Conservation (phyloP, 2,113 vertebrate genomes). For the Brachirus orientalis region DNA sequence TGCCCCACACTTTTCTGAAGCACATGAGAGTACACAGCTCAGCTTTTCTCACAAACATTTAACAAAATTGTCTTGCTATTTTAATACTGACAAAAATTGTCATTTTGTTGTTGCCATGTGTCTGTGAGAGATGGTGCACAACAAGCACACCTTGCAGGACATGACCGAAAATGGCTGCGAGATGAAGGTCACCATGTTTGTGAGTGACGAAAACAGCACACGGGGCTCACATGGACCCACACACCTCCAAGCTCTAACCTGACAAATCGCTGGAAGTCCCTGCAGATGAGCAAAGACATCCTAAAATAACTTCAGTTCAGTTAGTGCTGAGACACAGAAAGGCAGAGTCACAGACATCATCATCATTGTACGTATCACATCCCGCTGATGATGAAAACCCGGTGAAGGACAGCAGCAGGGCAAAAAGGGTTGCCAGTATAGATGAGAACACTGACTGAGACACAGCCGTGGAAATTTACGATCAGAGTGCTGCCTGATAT, state of each 20-base stretch:
- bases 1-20: too few species aligned
- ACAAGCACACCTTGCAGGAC: conserved; percentile 22
- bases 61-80: too few species aligned
- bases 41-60: too few species aligned
- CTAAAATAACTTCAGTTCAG: conserved; percentile 62
- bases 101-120: neutral
- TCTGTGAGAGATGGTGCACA: neutral
- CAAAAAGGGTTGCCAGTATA: too few species aligned
- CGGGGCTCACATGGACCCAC: conserved; percentile 24
- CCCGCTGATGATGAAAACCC: too few species aligned
- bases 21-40: too few species aligned
- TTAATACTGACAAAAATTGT: too few species aligned
- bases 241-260: conserved; percentile 53
- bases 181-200: conserved; percentile 33
- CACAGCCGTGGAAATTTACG: too few species aligned
- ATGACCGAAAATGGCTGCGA: conserved; percentile 55
- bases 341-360: neutral
- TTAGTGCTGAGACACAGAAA: neutral
- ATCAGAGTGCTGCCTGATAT: too few species aligned
- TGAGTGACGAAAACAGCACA: conserved; percentile 28
- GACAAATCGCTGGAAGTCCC: conserved; percentile 42
- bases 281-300: conserved; percentile 18
- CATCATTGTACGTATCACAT: too few species aligned
- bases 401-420: too few species aligned
- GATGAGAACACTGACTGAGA: too few species aligned